A percentile compares a stretch with the other conserved stretches of the same genome.
Evolutionary conservation across 2,113 vertebrate genomes (phyloP).

Genomic region (Falco punctatus): DNA sequence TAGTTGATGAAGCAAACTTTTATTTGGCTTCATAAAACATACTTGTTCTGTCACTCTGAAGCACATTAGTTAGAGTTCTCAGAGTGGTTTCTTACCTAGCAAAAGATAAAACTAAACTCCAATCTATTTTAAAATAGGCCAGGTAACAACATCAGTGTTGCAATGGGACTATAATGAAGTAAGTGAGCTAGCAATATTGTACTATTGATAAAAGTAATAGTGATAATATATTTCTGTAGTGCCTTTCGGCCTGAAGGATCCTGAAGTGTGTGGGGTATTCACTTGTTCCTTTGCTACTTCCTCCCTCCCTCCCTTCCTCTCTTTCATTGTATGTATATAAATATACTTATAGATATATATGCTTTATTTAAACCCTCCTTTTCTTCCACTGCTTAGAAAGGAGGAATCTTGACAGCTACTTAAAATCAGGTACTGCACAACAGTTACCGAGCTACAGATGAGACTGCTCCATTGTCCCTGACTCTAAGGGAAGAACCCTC

Average conservation of each 20-base stretch:
- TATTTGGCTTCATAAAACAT: slow-evolving; percentile 68
- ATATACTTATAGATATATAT: neutral
- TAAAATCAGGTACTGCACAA: neutral
- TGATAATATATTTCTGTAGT: slow-evolving; percentile 25
- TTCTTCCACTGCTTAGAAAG: neutral
- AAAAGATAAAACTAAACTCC: slow-evolving; percentile 43
- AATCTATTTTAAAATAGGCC: slow-evolving; percentile 44
- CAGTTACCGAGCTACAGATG: neutral
- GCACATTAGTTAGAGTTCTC: slow-evolving; percentile 29
- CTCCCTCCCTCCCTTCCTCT: neutral
- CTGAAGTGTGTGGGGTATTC: neutral
- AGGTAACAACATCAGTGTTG: slow-evolving; percentile 28
- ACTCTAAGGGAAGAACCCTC: neutral
- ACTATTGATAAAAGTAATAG: slow-evolving; percentile 26
- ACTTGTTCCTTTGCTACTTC: neutral
- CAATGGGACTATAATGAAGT: slow-evolving; percentile 37
- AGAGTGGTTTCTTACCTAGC: slow-evolving; percentile 10
- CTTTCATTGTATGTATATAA: neutral
- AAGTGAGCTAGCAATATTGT: slow-evolving; percentile 36
- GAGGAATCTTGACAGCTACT: neutral
- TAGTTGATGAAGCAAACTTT: slow-evolving; percentile 60
- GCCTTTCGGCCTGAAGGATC: slow-evolving; percentile 2
- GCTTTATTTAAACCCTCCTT: neutral
- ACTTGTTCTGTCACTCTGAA: slow-evolving; percentile 33
- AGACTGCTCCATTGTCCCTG: neutral